Base-by-base conservation (phyloP, 2,113 vertebrate species). In the Pimephales promelas region DNA sequence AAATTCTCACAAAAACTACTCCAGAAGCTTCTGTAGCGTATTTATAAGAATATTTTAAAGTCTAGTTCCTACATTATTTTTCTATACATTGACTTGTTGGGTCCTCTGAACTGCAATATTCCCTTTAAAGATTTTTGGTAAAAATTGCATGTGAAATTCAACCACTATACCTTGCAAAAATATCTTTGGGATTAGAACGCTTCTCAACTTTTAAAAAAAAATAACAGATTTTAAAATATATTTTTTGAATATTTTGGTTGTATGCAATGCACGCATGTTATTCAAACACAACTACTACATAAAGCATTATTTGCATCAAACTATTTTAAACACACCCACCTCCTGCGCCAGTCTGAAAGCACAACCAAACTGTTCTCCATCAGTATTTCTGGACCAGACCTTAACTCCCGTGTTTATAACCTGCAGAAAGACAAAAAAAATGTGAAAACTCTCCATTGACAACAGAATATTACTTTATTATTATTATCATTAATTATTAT, bases 371-470 rank as follows among this genome's bases (percentile, higher is more conserved):
- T 98, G 94, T 76, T 98, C 97, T 0, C 97, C 97, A 1, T 98
- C 96, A 45, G 94, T 98, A 91, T 97, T 99, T 45, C 97, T 95
- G 89, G 95, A 98, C 96, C 96, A 97, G 81, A 98, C 97, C 93
- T 98, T 99, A 88, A 99, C 96, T 10, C 98, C 98, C 0, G 97
- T 99, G 91, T 99, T 99, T 87, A 99, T 98, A 66, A 99, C 97
- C 98, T 99, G 89, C 5, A 86, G 86, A 86, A 1, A 0, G 8
- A 57, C 87, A 90, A 52, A 54, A 52, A 54, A 54, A 20, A 54
- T 20, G 52, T 54, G 18, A 54, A 20, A 18, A 52, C 14, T 18
- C 14, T 18, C 1, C 4, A 52, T 16, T 52, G 1, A 52, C 47
- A 52, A 52, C 49, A 52, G 49, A 16, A 18, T 18, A 3, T 54